These are phyloP conservation scores for Sycon ciliatum DNA, from an alignment of 37 sponge, comb jelly and placozoan species.

Conservation along the genomic window DNA sequence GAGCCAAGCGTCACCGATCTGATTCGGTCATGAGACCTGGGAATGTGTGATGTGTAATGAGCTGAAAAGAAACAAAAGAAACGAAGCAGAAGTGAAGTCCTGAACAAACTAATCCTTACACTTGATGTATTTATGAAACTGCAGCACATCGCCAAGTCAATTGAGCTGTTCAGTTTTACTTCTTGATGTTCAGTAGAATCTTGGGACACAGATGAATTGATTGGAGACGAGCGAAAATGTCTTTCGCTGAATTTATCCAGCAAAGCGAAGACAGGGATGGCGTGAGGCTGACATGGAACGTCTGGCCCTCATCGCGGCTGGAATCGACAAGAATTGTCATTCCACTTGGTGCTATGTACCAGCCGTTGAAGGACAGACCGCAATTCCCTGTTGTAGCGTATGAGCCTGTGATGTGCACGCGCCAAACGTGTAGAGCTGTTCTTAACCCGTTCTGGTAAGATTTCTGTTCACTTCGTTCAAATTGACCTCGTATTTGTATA, in stretches of 20 bases:
- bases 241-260: constrained; percentile 92
- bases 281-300: constrained; percentile 91
- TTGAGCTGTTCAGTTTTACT: too few relatives aligned
- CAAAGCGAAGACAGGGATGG: constrained; percentile 94
- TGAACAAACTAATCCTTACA: too few relatives aligned
- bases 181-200: too few relatives aligned
- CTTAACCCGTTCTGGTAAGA: constrained; percentile 94
- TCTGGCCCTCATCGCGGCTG: constrained; percentile 88
- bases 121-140: too few relatives aligned
- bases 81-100: too few relatives aligned
- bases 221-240: too few relatives aligned
- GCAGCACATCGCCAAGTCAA: too few relatives aligned
- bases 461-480: background rate
- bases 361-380: constrained; percentile 91
- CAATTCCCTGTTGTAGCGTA: constrained; percentile 89
- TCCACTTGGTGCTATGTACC: constrained; percentile 69
- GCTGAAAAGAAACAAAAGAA: too few relatives aligned
- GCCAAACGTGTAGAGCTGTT: constrained; percentile 72
- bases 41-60: too few relatives aligned
- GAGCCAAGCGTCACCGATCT: too few relatives aligned
- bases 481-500: background rate
- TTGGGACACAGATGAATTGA: too few relatives aligned
- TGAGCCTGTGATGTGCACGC: constrained; percentile 87
- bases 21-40: too few relatives aligned
- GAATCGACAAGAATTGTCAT: constrained; percentile 88